These are phyloP conservation scores for mouse (Mus musculus) DNA, from an alignment of 2,113 vertebrate species.

Conservation along the genomic window GRCm39 chr16:90761001-90761500, in stretches of 20 bases:
- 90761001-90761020: background rate
- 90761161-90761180: slow-evolving; percentile 98
- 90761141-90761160: slow-evolving; percentile 99
- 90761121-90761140: slow-evolving; percentile 96
- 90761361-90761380: background rate
- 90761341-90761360: background rate
- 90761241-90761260: slow-evolving; percentile 99
- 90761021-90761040: background rate
- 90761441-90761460: slow-evolving; percentile 99
- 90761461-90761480: slow-evolving; percentile 97
- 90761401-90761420: slow-evolving; percentile 97
- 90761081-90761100: slow-evolving; percentile 82
- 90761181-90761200: slow-evolving; percentile 98
- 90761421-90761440: slow-evolving; percentile 97
- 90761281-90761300: slow-evolving; percentile 95
- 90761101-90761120: slow-evolving; percentile 97
- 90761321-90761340: background rate
- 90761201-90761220: slow-evolving; percentile 98
- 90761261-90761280: slow-evolving; percentile 99
- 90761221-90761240: slow-evolving; percentile 97
- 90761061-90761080: background rate
- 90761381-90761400: slow-evolving; percentile 93
- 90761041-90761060: background rate
- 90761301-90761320: slow-evolving; percentile 2
- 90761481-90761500: slow-evolving; percentile 97